Base-by-base conservation (phyloP, 2,113 vertebrate genomes). In the Sylvietta virens region DNA sequence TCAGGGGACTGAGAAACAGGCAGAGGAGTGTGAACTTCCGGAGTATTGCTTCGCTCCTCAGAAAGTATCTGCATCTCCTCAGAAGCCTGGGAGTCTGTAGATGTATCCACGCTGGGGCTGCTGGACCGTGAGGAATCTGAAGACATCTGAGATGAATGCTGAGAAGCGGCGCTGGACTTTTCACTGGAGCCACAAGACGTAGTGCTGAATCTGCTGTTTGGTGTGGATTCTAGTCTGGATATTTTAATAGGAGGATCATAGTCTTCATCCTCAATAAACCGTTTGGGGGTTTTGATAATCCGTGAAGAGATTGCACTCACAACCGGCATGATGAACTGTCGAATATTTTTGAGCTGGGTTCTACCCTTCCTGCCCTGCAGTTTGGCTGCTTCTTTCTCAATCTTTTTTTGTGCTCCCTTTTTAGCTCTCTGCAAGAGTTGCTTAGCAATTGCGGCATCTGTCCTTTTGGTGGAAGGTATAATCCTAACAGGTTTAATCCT, bases 251-350 rank as follows among this genome's bases (percentile, higher is more conserved):
- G 99, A 31, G 99, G 98, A 47, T 98, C 98, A 3, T 98, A 99
- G 90, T 98, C 98, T 91, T 99, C 99, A 12, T 99, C 99, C 94
- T 99, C 99, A 39, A 99, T 99, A 95, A 99, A 99, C 39, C 99
- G 98, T 92, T 99, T 99, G 22, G 99, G 99, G 10, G 99, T 99
- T 95, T 99, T 99, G 73, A 99, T 99, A 94, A 99, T 99, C 51
- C 99, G 98, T 3, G 99, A 98, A 22, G 99, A 99, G 95, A 99
- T 99, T 2, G 99, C 99, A 27, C 99, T 99, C 86, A 99, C 99
- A 19, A 99, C 99, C 0, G 99, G 99, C 99, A 99, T 99, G 83
- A 99, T 99, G 95, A 99, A 99, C 98, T 99, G 99, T 4, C 99
- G 98, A 81, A 99, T 99, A 48, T 99, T 99, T 92, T 99, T 99